These are phyloP conservation scores for Drosophila eohydei DNA, from an alignment of 2,888 invertebrate genomes.

Conservation along the genomic window DNA sequence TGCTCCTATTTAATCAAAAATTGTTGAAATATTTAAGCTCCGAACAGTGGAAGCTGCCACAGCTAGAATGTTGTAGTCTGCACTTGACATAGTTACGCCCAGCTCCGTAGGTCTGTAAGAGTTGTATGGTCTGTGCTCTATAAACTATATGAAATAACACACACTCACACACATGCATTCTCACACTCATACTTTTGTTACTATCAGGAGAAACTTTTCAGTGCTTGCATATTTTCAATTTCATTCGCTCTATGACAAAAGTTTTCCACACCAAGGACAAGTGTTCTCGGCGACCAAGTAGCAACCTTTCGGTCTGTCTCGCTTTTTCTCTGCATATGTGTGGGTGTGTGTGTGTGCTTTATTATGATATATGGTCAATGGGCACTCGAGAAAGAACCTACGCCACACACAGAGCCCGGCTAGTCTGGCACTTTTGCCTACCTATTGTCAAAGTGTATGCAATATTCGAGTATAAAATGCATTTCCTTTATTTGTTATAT, in stretches of 20 bases:
- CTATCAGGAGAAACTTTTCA: constrained; percentile 65
- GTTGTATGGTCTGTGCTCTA: constrained; percentile 17
- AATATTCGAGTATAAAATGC: constrained; percentile 44
- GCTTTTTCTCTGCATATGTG: constrained; percentile 13
- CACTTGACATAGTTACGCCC: constrained; percentile 67
- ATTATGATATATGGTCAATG: constrained; percentile 52
- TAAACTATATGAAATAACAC: constrained; percentile 45
- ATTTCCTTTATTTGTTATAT: constrained; percentile 40
- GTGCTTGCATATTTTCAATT: constrained; percentile 75
- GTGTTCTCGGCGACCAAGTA: constrained; percentile 46
- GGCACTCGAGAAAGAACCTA: constrained; percentile 21
- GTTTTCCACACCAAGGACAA: constrained; percentile 76
- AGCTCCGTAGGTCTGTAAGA: constrained; percentile 1
- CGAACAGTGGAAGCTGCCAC: constrained; percentile 3
- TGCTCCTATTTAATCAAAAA: constrained; percentile 14
- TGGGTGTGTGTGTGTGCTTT: constrained; percentile 27
- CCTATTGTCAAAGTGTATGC: constrained; percentile 53
- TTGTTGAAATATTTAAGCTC: constrained; percentile 50
- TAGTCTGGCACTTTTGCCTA: constrained; percentile 7
- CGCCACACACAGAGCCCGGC: background rate
- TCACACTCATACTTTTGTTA: constrained; percentile 29
- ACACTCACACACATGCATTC: constrained; percentile 21
- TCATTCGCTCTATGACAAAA: constrained; percentile 62
- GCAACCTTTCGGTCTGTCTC: constrained; percentile 23
- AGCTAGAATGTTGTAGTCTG: constrained; percentile 37